These are phyloP conservation scores for Pediacus dermestoides DNA, from an alignment of 2,888 invertebrate species.

Conservation along the genomic window DNA sequence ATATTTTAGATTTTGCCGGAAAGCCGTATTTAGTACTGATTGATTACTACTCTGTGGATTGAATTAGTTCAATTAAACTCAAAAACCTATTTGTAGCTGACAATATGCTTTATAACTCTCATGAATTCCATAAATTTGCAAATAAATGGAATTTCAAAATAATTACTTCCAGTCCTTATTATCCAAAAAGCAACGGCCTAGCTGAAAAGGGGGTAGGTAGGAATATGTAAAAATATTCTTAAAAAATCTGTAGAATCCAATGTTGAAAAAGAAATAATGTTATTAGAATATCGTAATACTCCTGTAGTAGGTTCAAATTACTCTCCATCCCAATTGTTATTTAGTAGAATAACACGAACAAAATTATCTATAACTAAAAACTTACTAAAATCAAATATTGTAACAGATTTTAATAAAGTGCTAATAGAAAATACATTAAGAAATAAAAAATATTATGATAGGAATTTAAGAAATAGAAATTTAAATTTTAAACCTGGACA, in stretches of 20 bases:
- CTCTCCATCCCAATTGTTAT: conserved; percentile 16
- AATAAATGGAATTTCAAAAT: not conserved
- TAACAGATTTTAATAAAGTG: not conserved
- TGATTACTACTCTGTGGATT: conserved; percentile 20
- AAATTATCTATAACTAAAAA: conserved; percentile 11
- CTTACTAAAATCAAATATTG: conserved; percentile 3
- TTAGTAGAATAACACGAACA: conserved; percentile 10
- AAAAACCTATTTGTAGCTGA: conserved; percentile 20
- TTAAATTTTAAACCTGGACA: too few relatives aligned
- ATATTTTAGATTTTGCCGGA: too few relatives aligned
- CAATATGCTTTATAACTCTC: conserved; percentile 26
- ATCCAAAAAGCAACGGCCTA: conserved; percentile 19
- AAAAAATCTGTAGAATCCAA: conserved; percentile 13
- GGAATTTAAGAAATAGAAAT: too few relatives aligned
- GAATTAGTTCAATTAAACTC: conserved; percentile 8
- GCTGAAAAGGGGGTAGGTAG: conserved; percentile 25
- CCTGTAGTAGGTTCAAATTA: conserved; percentile 15
- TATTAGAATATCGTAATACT: conserved; percentile 17
- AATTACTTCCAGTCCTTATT: not conserved
- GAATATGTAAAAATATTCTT: conserved; percentile 21
- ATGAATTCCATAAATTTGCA: conserved; percentile 16
- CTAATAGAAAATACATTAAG: too few relatives aligned
- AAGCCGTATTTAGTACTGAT: too few relatives aligned
- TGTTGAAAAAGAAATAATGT: conserved; percentile 13
- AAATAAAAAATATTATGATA: too few relatives aligned